Conservation (phyloP, 92 coral and sea anemone genomes). For the Parazoanthus darwini region DNA sequence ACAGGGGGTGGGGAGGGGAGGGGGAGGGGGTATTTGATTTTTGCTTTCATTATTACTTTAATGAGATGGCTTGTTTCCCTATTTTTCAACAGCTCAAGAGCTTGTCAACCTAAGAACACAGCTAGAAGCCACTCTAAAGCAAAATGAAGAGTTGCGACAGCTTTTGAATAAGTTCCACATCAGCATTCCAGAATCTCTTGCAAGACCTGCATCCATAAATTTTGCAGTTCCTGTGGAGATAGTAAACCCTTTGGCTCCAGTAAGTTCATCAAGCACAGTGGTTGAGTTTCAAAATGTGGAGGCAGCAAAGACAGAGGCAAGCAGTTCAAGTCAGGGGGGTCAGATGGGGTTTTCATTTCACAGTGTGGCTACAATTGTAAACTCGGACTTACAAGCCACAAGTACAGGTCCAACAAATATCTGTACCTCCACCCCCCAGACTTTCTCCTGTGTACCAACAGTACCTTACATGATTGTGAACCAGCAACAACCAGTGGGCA, state of each 20-base stretch:
- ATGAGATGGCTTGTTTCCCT: background rate
- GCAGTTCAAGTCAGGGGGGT: background rate
- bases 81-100: conserved; percentile 64
- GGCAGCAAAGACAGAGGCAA: background rate
- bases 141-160: conserved; percentile 54
- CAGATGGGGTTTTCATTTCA: conserved; percentile 42
- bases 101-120: conserved; percentile 57
- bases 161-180: conserved; percentile 59
- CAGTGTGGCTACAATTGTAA: conserved; percentile 39
- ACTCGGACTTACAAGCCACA: conserved; percentile 23
- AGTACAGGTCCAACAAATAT: conserved; percentile 5
- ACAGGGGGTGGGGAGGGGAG: no score
- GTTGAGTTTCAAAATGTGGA: conserved; percentile 7
- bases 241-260: background rate
- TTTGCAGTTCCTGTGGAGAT: conserved; percentile 26
- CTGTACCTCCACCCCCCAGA: conserved; percentile 11
- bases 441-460: conserved; percentile 30
- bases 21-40: no score
- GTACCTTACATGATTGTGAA: conserved; percentile 39
- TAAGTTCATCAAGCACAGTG: conserved; percentile 11
- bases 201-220: conserved; percentile 24
- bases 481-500: conserved; percentile 25
- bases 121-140: conserved; percentile 53
- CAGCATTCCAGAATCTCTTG: conserved; percentile 54
- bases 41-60: no score